Evolutionary conservation across 2,888 invertebrate genomes (phyloP), one percentile per base, ranked within the genome.

Genomic region (Hoplodrina ambigua): DNA sequence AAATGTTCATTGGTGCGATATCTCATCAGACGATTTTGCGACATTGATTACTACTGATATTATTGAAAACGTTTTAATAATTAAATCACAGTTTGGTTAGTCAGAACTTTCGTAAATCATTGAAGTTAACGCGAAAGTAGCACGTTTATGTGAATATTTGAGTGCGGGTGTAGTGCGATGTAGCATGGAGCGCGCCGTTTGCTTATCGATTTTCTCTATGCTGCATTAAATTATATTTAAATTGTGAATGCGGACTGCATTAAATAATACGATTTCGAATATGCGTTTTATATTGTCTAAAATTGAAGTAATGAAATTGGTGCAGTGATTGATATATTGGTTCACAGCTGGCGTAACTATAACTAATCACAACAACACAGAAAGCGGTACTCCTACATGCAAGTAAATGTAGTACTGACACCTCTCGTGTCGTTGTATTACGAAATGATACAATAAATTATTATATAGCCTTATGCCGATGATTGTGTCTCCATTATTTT

Each of bases 201-300:
- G 92, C 92, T 93, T 95, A 95, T 95, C 94, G 95, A 95, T 95
- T 95, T 95, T 95, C 94, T 92, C 92, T 91, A 92, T 94, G 93
- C 95, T 93, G 95, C 94, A 95, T 94, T 93, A 94, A 93, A 93
- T 92, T 91, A 92, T 90, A 90, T 91, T 92, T 89, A 90, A 92
- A 92, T 90, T 88, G 93, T 93, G 93, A 92, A 91, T 93, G 91
- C 90, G 93, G 92, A 88, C 87, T 90, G 91, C 90, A 91, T 69
- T 57, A 15, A 72, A 56, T 68, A 66, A 72, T 76, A 91, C 5
- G 91, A 87, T 89, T 88, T 89, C 86, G 85, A 89, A 58, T 84
- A 92, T 93, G 92, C 83, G 85, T 88, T 88, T 84, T 75, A 80
- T 56, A 58, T 63, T 85, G 78, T 87, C 83, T 85, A 75, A 78